These are phyloP conservation scores for Athene noctua DNA, from an alignment of 2,113 vertebrate genomes.

Conservation along the genomic window DNA sequence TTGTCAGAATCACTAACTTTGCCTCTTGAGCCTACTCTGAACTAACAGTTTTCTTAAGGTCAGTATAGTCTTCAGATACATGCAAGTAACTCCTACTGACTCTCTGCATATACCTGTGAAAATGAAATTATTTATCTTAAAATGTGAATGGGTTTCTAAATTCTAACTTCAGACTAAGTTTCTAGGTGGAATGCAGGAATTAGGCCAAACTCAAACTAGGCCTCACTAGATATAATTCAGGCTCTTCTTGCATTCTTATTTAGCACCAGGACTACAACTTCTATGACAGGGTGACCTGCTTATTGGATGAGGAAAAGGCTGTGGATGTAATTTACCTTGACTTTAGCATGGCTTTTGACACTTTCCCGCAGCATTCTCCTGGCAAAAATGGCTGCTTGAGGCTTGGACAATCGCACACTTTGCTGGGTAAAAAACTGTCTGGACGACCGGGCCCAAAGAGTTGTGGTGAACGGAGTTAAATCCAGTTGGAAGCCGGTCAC, in stretches of 20 bases:
- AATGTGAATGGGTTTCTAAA: not conserved
- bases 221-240: not conserved
- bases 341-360: no score
- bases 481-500: no score
- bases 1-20: not conserved
- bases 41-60: not conserved
- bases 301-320: no score
- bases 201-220: not conserved
- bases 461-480: no score
- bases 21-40: not conserved
- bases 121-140: not conserved
- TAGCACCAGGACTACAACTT: no score
- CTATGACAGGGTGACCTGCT: no score
- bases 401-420: no score
- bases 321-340: no score
- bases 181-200: not conserved
- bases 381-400: no score
- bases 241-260: not conserved
- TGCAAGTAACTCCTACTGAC: not conserved
- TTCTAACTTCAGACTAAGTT: not conserved
- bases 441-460: no score
- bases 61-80: not conserved
- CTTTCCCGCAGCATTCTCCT: no score
- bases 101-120: not conserved
- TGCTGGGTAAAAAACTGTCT: no score